phyloP scores from a whole-genome alignment of 1,140 invertebrate genomes.

The Chlorops oryzae region DNA sequence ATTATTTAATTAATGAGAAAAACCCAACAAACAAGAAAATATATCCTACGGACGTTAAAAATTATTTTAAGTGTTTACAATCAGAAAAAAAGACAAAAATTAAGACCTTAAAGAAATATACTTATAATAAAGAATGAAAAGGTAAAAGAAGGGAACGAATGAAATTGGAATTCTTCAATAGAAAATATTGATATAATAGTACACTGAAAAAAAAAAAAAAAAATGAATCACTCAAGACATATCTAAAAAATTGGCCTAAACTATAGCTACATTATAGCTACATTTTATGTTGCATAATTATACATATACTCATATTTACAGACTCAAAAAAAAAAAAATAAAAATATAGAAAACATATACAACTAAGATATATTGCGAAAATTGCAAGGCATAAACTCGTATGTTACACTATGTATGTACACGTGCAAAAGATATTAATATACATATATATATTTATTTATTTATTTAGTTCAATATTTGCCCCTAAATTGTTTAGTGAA shows the following conservation, averaged over 20 bases:
- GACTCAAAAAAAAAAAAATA: not conserved
- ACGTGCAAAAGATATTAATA: not conserved
- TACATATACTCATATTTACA: not conserved
- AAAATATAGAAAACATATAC: not conserved
- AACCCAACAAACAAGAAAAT: not conserved
- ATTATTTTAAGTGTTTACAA: not conserved
- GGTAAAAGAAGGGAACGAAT: slow-evolving; percentile 3
- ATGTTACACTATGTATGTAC: too few relatives aligned
- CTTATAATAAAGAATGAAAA: not conserved
- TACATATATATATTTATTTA: too few relatives aligned
- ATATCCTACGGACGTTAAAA: not conserved
- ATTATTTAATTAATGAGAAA: not conserved
- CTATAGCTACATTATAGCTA: slow-evolving; percentile 11
- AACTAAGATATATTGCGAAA: too few relatives aligned
- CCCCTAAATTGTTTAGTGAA: too few relatives aligned
- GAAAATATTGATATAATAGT: too few relatives aligned
- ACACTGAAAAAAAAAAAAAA: slow-evolving; percentile 20
- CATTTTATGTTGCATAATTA: not conserved
- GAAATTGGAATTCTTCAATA: too few relatives aligned
- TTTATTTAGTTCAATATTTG: too few relatives aligned
- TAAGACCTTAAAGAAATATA: slow-evolving; percentile 8
- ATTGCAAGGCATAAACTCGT: too few relatives aligned
- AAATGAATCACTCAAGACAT: slow-evolving; percentile 38
- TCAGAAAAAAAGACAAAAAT: slow-evolving; percentile 6
- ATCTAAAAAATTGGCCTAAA: slow-evolving; percentile 45